Evolutionary conservation across 2,888 invertebrate genomes (phyloP), one percentile per base, ranked within the genome.

Genomic region (Deilephila porcellus): DNA sequence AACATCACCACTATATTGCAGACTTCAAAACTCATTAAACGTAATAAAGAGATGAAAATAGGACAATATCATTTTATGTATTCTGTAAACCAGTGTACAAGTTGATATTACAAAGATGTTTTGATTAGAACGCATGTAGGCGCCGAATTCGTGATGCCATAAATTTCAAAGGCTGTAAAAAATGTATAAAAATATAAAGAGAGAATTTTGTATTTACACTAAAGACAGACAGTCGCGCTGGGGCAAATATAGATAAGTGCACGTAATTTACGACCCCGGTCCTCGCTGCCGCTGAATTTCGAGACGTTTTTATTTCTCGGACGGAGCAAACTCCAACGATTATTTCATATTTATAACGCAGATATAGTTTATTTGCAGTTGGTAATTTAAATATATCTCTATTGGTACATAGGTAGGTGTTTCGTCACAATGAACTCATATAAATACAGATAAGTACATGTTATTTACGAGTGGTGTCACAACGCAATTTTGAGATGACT

Each of bases 201-300:
- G 60, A 70, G 74, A 71, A 76, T 77, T 74, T 77, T 76, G 73
- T 80, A 81, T 79, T 80, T 78, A 77, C 74, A 73, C 77, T 76
- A 8, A 74, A 76, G 75, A 77, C 75, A 78, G 77, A 81, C 80
- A 81, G 78, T 75, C 78, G 72, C 60, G 73, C 71, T 75, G 77
- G 75, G 78, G 90, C 86, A 92, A 91, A 92, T 88, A 92, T 79
- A 89, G 91, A 92, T 91, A 92, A 89, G 85, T 89, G 82, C 76
- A 77, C 73, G 80, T 88, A 89, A 92, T 92, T 92, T 93, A 93
- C 80, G 86, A 86, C 82, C 74, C 62, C 14, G 53, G 67, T 34
- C 72, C 45, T 34, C 64, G 20, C 34, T 59, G 71, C 70, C 29
- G 14, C 32, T 53, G 53, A 63, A 63, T 20, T 45, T 19, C 17